Conservation (phyloP, 2,888 invertebrate species). For the Tetanocera ferruginea region DNA sequence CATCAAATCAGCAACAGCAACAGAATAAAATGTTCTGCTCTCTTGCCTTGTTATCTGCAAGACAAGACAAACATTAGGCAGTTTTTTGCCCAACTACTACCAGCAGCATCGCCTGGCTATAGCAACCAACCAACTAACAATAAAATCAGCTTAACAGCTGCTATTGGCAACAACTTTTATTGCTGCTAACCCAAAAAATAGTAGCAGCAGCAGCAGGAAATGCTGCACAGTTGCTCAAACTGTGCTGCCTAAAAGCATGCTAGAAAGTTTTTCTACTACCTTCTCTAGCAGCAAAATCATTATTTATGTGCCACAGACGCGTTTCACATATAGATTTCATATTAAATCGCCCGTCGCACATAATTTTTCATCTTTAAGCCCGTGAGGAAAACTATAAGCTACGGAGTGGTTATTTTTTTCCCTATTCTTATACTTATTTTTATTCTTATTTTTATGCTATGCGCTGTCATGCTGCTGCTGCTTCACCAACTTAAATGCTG, state of each 20-base stretch:
- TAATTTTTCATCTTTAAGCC: constrained; percentile 9
- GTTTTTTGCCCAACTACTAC: neutral
- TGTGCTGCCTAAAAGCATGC: constrained; percentile 24
- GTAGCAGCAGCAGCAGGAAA: neutral
- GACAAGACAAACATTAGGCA: neutral
- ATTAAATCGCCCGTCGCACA: constrained; percentile 12
- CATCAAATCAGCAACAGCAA: neutral
- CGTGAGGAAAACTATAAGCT: no score
- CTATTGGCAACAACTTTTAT: neutral
- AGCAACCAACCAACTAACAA: no score
- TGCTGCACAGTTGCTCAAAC: neutral
- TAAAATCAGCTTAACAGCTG: no score
- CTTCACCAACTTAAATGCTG: neutral
- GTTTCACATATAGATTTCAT: constrained; percentile 28
- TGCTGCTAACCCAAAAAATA: neutral
- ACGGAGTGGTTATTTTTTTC: no score
- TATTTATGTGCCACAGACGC: constrained; percentile 14
- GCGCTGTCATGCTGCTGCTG: neutral
- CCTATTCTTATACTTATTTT: neutral
- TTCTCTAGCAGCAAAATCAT: neutral
- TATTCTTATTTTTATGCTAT: neutral
- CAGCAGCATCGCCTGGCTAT: neutral
- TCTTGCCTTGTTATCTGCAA: no score
- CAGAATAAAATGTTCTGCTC: neutral
- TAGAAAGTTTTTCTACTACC: neutral